phyloP scores from a whole-genome alignment of 2,797 vertebrate species.

The Acanthurus tractus region DNA sequence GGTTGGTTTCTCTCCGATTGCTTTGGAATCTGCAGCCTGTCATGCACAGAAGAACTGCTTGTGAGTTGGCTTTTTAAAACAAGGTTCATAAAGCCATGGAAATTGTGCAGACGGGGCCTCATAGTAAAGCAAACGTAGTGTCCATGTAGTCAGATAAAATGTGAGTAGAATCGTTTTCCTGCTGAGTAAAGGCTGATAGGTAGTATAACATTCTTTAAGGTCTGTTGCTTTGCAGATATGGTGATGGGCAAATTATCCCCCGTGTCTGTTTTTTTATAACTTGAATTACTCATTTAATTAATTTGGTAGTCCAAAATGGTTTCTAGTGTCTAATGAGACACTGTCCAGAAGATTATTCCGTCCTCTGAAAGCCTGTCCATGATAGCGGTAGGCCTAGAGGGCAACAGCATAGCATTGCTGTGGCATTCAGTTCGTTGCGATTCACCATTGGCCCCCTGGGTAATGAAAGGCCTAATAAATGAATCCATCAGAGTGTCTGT shows the following conservation, averaged over 20 bases:
- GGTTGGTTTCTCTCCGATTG: slow-evolving; percentile 82
- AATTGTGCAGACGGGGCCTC: slow-evolving; percentile 56
- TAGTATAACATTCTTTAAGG: slow-evolving; percentile 38
- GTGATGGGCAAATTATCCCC: slow-evolving; percentile 27
- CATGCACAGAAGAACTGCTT: slow-evolving; percentile 75
- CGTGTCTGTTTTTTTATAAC: slow-evolving; percentile 43
- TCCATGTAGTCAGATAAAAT: slow-evolving; percentile 63
- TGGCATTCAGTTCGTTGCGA: slow-evolving; percentile 83
- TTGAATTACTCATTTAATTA: slow-evolving; percentile 60
- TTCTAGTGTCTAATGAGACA: slow-evolving; percentile 62
- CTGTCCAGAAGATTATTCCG: slow-evolving; percentile 50
- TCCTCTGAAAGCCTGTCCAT: slow-evolving; percentile 67
- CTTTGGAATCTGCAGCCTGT: slow-evolving; percentile 81
- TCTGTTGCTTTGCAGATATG: slow-evolving; percentile 53
- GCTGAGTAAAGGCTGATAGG: slow-evolving; percentile 33
- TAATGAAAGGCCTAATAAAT: slow-evolving; percentile 90
- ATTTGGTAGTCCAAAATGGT: slow-evolving; percentile 54
- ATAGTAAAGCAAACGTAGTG: slow-evolving; percentile 60
- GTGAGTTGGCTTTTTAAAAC: slow-evolving; percentile 73
- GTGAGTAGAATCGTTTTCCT: slow-evolving; percentile 47
- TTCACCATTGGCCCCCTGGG: slow-evolving; percentile 87
- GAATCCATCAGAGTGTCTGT: slow-evolving; percentile 88
- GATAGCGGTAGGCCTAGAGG: slow-evolving; percentile 72
- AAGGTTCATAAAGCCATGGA: slow-evolving; percentile 68
- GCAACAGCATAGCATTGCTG: slow-evolving; percentile 75